These are phyloP conservation scores for Zaprionus gabonicus DNA, from an alignment of 1,140 invertebrate species.

Conservation along the genomic window DNA sequence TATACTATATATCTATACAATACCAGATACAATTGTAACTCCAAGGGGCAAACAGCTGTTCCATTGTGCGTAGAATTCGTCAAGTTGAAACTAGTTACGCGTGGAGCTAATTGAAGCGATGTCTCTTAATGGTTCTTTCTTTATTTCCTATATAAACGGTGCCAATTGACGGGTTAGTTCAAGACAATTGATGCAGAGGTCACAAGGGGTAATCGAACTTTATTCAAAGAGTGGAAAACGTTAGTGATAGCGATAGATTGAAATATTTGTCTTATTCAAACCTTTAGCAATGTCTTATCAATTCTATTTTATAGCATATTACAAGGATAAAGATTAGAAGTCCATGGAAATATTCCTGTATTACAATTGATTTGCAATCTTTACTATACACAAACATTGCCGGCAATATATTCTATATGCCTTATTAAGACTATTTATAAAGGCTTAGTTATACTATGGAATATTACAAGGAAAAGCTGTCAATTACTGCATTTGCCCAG, in stretches of 20 bases:
- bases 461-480: neutral
- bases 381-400: neutral
- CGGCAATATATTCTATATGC: neutral
- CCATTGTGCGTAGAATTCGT: neutral
- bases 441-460: neutral
- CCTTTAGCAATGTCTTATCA: neutral
- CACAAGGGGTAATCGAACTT: conserved; percentile 37
- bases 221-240: neutral
- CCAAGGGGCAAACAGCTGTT: neutral
- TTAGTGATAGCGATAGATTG: neutral
- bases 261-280: neutral
- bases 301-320: too few species aligned
- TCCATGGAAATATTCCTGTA: neutral
- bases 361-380: too few species aligned
- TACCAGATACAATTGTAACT: neutral
- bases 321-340: neutral
- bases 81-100: conserved; percentile 35
- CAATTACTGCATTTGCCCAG: neutral
- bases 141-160: neutral
- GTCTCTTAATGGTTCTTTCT: conserved; percentile 16
- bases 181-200: conserved; percentile 31
- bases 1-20: neutral
- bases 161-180: conserved; percentile 23
- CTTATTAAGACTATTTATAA: neutral
- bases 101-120: conserved; percentile 34